Evolutionary conservation across 1,140 invertebrate genomes (phyloP).

Genomic region (Cydia strobilella): DNA sequence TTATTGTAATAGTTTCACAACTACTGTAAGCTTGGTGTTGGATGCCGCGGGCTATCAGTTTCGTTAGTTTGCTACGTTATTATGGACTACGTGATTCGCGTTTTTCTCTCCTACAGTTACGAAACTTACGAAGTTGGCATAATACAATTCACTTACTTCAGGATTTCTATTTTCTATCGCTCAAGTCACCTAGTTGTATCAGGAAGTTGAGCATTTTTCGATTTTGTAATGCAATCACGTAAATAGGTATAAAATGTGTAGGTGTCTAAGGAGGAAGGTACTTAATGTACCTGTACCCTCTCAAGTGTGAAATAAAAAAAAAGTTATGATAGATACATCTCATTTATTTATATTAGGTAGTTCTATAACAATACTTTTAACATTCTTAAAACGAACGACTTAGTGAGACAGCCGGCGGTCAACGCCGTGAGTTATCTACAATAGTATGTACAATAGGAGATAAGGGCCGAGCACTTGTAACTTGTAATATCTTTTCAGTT

Average conservation of each 20-base stretch:
- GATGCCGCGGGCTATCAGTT: slow-evolving; percentile 14
- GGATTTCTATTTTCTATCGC: too few relatives aligned
- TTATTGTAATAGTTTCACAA: slow-evolving; percentile 29
- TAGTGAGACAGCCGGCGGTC: slow-evolving; percentile 64
- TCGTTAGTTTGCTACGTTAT: background rate
- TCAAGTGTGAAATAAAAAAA: slow-evolving; percentile 46
- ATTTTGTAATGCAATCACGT: too few relatives aligned
- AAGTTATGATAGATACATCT: slow-evolving; percentile 58
- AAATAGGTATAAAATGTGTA: too few relatives aligned
- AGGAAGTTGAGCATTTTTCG: too few relatives aligned
- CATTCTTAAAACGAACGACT: slow-evolving; percentile 78
- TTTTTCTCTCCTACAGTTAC: too few relatives aligned
- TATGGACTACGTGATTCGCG: too few relatives aligned
- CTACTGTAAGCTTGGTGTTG: slow-evolving; percentile 8
- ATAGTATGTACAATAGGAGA: slow-evolving; percentile 59
- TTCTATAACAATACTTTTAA: slow-evolving; percentile 78
- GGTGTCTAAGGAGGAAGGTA: too few relatives aligned
- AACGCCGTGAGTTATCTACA: slow-evolving; percentile 68
- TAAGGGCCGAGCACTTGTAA: slow-evolving; percentile 11
- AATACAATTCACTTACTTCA: background rate
- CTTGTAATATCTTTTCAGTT: background rate
- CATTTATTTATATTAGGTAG: slow-evolving; percentile 75
- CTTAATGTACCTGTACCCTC: too few relatives aligned
- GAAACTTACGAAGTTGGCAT: background rate
- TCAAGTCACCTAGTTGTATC: background rate